Percentiles rank a stretch among this genome's conserved stretches.
Evolutionary conservation across 2,113 vertebrate species (phyloP).

Genomic region (Montifringilla adamsi): DNA sequence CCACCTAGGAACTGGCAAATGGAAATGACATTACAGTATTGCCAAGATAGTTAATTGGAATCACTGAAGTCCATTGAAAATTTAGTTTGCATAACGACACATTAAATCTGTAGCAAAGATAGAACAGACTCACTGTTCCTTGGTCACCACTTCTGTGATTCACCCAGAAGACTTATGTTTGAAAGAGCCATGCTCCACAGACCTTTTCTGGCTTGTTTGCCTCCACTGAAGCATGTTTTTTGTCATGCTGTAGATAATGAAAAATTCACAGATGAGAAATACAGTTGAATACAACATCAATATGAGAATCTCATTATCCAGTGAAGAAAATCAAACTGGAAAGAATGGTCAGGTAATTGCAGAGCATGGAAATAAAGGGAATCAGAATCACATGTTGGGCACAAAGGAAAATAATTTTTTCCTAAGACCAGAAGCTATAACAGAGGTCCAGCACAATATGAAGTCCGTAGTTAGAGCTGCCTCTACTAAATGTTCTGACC

Average conservation of each 20-base stretch:
- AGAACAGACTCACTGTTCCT: neutral
- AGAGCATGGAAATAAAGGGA: neutral
- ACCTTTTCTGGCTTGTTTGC: conserved; percentile 25
- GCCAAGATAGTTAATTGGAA: conserved; percentile 12
- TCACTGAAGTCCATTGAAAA: neutral
- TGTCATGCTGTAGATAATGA: neutral
- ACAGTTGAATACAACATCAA: neutral
- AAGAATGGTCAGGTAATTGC: conserved; percentile 18
- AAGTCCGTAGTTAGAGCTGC: neutral
- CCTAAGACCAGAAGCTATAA: neutral
- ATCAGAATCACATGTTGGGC: neutral
- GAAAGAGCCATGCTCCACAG: neutral
- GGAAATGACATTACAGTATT: neutral
- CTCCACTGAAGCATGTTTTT: neutral
- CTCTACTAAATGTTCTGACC: neutral
- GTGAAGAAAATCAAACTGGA: neutral
- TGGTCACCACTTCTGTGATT: neutral
- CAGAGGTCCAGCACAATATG: neutral
- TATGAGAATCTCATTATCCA: conserved; percentile 3
- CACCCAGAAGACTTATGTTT: neutral
- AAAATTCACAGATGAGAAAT: conserved; percentile 29
- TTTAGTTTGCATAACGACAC: neutral
- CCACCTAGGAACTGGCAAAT: conserved; percentile 13
- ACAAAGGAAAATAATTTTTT: neutral
- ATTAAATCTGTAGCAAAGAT: neutral